These are phyloP conservation scores for Hippocampus mohnikei DNA, from an alignment of 2,113 vertebrate species.

Conservation along the genomic window DNA sequence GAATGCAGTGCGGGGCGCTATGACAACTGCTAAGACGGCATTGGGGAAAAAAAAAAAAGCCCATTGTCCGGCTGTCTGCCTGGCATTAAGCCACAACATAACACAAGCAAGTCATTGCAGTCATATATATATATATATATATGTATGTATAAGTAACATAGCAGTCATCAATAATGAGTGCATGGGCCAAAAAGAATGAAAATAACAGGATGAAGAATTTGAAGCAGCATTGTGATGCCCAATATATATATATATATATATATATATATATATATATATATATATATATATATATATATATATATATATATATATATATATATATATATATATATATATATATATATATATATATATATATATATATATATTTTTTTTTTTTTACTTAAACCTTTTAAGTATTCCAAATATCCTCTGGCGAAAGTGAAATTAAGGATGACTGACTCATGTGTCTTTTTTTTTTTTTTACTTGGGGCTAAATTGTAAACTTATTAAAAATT, in stretches of 20 bases:
- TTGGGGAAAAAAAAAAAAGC: constrained; percentile 32
- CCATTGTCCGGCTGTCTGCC: constrained; percentile 57
- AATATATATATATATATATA: neutral
- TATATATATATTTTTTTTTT: neutral
- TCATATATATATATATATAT: no score
- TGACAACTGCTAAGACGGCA: constrained; percentile 43
- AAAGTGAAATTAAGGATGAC: neutral
- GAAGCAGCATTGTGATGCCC: neutral
- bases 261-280: no score
- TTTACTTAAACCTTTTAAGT: neutral
- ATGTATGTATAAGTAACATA: no score
- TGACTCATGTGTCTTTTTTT: neutral
- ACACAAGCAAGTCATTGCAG: constrained; percentile 38
- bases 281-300: no score
- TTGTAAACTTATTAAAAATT: neutral
- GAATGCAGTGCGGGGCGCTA: constrained; percentile 35
- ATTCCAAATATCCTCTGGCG: neutral
- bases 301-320: no score
- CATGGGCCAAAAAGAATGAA: neutral
- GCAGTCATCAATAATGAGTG: neutral
- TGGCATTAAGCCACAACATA: constrained; percentile 42
- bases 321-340: no score
- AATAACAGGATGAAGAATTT: neutral
- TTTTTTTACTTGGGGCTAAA: neutral
- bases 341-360: no score